Evolutionary conservation across 37 sponge, comb jelly and placozoan genomes (phyloP), one percentile per base, ranked within the genome.

Genomic region (Hexactinellida sp.): DNA sequence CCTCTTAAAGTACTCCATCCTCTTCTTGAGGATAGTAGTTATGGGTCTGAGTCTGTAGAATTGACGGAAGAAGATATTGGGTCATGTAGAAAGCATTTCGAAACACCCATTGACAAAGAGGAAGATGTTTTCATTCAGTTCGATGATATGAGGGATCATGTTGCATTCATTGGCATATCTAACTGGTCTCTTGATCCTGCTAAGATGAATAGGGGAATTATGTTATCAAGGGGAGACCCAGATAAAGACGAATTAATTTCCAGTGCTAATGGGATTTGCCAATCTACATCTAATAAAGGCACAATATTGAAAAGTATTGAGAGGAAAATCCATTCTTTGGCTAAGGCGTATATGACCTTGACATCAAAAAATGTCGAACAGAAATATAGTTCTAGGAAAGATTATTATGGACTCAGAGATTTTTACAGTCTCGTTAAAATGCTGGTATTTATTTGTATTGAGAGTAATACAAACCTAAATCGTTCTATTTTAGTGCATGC

Each of bases 51-150:
- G 86, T 93, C 92, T n/a, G n/a, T n/a, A n/a, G n/a, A n/a, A n/a
- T n/a, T n/a, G n/a, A n/a, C n/a, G 30, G 86, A 94, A 55, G 97
- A 96, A 37, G 95, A 94, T 89, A 91, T 91, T 5, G 92, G 93
- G 23, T 91, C 86, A 24, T 93, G 93, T 71, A 82, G 91, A 55
- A 91, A 92, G 52, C 83, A 85, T 21, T 36, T 55, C 25, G 47
- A 41, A 41, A 13, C 5, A 16, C 47, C 47, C 13, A 41, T 13
- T 16, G 47, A 41, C 13, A 13, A 41, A 16, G 13, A 5, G 10
- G 47, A 41, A 41, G 47, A 41, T 71, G 38, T 63, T 24, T 3
- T 35, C 54, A 35, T 0, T 23, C 34, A 91, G 89, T 41, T 86
- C 37, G 41, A 88, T 41, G 36, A 25, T 35, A 71, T 71, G 36